Evolutionary conservation across 1,140 invertebrate genomes (phyloP).

Genomic region (Drosophila melanica): DNA sequence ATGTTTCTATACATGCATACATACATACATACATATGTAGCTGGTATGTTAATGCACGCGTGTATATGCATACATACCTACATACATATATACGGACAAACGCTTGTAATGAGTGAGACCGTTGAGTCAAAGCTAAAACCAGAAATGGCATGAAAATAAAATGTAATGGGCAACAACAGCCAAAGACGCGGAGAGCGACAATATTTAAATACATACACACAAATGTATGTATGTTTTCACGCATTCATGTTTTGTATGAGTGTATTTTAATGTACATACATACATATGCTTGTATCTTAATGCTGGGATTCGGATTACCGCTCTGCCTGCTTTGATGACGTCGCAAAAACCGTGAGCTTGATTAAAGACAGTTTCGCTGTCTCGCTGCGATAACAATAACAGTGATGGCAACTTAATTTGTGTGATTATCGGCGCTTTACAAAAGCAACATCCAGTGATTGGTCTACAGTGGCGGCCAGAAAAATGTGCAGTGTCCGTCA

Average conservation of each 20-base stretch:
- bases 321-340: slow-evolving; percentile 46
- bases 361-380: slow-evolving; percentile 8
- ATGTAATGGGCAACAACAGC: slow-evolving; percentile 62
- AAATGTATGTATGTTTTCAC: slow-evolving; percentile 24
- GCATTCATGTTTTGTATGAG: slow-evolving; percentile 9
- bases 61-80: slow-evolving; percentile 26
- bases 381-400: slow-evolving; percentile 2
- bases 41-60: slow-evolving; percentile 46
- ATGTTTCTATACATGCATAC: slow-evolving; percentile 39
- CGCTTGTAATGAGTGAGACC: slow-evolving; percentile 64
- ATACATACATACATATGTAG: slow-evolving; percentile 39
- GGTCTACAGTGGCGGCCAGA: slow-evolving; percentile 27
- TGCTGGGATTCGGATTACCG: slow-evolving; percentile 14
- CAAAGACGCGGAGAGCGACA: slow-evolving; percentile 19
- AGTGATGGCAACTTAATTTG: slow-evolving; percentile 61
- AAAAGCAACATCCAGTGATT: slow-evolving; percentile 28
- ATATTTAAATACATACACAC: slow-evolving; percentile 31
- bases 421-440: slow-evolving; percentile 55
- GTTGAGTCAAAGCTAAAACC: slow-evolving; percentile 64
- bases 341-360: slow-evolving; percentile 37
- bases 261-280: background rate
- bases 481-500: background rate
- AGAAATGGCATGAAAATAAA: slow-evolving; percentile 73
- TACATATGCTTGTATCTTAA: background rate
- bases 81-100: slow-evolving; percentile 24